These are phyloP conservation scores for Ennomos quercinarius DNA, from an alignment of 2,888 invertebrate genomes.

Conservation along the genomic window DNA sequence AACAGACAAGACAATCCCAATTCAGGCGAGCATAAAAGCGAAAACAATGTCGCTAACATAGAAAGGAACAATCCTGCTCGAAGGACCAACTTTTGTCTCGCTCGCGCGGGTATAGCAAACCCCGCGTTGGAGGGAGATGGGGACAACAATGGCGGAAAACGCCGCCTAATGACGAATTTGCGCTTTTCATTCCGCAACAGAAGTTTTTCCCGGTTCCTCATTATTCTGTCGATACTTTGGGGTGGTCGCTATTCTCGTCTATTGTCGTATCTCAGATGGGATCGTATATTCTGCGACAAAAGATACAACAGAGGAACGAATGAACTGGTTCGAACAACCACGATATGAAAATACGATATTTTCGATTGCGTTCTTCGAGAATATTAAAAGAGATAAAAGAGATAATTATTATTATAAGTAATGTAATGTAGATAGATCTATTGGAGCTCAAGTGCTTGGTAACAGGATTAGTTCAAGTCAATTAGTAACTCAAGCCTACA, in stretches of 20 bases:
- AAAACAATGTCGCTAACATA: constrained; percentile 85
- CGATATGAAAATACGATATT: constrained; percentile 29
- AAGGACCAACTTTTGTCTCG: constrained; percentile 76
- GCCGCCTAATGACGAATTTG: constrained; percentile 86
- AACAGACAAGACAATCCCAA: constrained; percentile 85
- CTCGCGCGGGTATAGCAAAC: constrained; percentile 51
- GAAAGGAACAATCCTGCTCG: constrained; percentile 84
- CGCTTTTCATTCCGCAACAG: constrained; percentile 86
- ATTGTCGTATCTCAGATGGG: constrained; percentile 75
- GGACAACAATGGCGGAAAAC: constrained; percentile 81
- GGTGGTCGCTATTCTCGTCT: constrained; percentile 68
- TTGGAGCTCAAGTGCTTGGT: constrained; percentile 17
- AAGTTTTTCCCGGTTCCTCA: constrained; percentile 85
- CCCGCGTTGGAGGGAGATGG: constrained; percentile 58
- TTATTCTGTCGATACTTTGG: constrained; percentile 82
- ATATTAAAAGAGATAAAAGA: no score
- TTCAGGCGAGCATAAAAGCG: constrained; percentile 83
- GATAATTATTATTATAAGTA: no score
- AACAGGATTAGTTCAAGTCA: constrained; percentile 24
- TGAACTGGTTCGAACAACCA: constrained; percentile 41
- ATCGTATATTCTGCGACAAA: constrained; percentile 71
- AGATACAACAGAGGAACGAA: constrained; percentile 60
- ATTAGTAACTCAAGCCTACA: constrained; percentile 22
- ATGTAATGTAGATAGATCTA: constrained; percentile 6
- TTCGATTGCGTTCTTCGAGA: constrained; percentile 6